These are phyloP conservation scores for Calidris pugnax DNA, from an alignment of 2,113 vertebrate genomes.

Conservation along the genomic window DNA sequence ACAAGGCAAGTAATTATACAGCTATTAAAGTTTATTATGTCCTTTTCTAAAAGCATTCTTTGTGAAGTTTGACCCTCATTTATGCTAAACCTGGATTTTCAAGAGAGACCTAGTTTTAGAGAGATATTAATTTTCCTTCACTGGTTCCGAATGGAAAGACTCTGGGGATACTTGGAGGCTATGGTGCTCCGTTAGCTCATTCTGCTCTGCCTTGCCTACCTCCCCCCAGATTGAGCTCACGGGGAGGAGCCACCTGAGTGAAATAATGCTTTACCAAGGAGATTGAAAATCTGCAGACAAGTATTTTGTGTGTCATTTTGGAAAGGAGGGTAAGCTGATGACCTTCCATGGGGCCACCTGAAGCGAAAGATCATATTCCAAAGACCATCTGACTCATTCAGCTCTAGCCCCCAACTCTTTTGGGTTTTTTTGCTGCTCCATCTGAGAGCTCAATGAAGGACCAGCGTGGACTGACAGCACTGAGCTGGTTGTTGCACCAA, in stretches of 20 bases:
- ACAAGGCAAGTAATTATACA: neutral
- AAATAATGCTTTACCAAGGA: neutral
- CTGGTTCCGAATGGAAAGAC: neutral
- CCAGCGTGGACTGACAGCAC: neutral
- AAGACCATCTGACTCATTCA: neutral
- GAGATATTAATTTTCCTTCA: neutral
- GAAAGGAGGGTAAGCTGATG: neutral
- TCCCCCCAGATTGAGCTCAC: neutral
- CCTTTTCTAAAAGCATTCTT: neutral
- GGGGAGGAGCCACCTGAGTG: neutral
- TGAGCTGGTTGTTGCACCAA: accelerated
- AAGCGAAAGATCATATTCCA: neutral
- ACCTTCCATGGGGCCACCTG: neutral
- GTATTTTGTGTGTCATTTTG: neutral
- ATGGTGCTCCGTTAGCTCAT: neutral
- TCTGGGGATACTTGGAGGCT: neutral
- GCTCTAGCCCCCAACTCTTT: neutral
- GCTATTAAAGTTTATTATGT: neutral
- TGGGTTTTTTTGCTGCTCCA: neutral
- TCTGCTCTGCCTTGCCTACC: neutral
- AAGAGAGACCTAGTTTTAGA: neutral
- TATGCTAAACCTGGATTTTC: neutral
- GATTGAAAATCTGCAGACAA: neutral
- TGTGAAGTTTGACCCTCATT: neutral
- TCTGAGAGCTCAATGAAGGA: neutral